These are phyloP conservation scores for Diorhabda sublineata DNA, from an alignment of 1,140 invertebrate species.

Conservation along the genomic window DNA sequence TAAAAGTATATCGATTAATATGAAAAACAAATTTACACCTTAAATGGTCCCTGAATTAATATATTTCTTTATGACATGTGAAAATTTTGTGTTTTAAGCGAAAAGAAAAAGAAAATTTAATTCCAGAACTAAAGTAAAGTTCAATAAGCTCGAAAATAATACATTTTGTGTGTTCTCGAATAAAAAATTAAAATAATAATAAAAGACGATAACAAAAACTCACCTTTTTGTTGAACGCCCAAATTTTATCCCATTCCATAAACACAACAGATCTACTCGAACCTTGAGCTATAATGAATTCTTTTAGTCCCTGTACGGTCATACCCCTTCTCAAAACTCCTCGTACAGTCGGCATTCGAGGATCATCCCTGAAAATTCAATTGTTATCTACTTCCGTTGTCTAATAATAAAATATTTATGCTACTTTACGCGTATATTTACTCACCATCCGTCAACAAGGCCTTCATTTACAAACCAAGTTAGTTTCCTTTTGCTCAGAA, in stretches of 20 bases:
- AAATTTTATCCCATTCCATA: constrained; percentile 99
- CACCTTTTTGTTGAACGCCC: constrained; percentile 98
- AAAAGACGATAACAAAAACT: not conserved
- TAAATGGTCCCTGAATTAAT: too few species aligned
- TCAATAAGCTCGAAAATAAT: too few species aligned
- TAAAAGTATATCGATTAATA: too few species aligned
- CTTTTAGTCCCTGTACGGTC: constrained; percentile 94
- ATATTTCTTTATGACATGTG: too few species aligned
- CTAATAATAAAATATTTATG: too few species aligned
- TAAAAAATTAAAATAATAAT: too few species aligned
- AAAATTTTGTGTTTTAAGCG: too few species aligned
- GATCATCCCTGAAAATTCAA: constrained; percentile 78
- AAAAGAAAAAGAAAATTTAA: too few species aligned
- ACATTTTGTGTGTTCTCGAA: too few species aligned
- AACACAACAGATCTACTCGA: constrained; percentile 95
- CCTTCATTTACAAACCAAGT: constrained; percentile 96
- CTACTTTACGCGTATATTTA: constrained; percentile 15
- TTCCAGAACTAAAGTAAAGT: too few species aligned
- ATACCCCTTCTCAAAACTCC: constrained; percentile 93
- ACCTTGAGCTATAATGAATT: constrained; percentile 99
- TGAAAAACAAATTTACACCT: too few species aligned
- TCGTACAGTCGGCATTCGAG: constrained; percentile 95
- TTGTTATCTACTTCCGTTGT: not conserved
- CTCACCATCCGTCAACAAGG: constrained; percentile 92
- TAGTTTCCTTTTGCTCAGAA: constrained; percentile 93